These are phyloP conservation scores for Petrocephalus microphthalmus DNA, from an alignment of 2,113 vertebrate species.

Conservation along the genomic window DNA sequence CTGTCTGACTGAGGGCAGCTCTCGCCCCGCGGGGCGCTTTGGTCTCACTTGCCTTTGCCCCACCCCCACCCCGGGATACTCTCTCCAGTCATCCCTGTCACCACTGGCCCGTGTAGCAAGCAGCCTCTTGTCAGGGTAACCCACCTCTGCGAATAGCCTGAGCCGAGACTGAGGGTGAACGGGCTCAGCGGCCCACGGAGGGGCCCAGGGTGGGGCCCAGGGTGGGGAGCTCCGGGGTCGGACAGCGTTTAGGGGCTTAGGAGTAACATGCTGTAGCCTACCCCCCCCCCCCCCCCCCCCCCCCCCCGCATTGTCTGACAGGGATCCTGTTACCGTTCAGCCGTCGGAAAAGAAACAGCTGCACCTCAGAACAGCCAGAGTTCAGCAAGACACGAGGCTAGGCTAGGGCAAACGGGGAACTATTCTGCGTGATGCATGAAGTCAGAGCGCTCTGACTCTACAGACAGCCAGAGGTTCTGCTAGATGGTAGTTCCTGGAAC, in stretches of 20 bases:
- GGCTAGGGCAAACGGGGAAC: neutral
- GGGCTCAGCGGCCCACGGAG: neutral
- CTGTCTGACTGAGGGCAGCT: conserved; percentile 59
- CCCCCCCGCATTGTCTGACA: neutral
- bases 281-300: neutral
- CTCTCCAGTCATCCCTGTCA: neutral
- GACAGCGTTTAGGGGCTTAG: neutral
- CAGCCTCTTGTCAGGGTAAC: neutral
- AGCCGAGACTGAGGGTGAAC: neutral
- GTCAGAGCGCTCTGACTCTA: neutral
- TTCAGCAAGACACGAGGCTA: conserved; percentile 18
- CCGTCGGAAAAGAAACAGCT: neutral
- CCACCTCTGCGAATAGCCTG: neutral
- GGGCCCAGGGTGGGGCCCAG: neutral
- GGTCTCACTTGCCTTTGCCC: conserved; percentile 31
- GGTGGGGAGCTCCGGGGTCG: neutral
- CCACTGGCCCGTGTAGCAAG: neutral
- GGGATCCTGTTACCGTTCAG: neutral
- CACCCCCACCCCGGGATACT: neutral
- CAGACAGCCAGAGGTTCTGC: neutral
- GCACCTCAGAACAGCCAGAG: conserved; percentile 7
- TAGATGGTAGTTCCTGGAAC: neutral
- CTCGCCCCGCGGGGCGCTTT: conserved; percentile 46
- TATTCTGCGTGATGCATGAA: neutral
- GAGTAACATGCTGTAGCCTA: neutral